phyloP scores from a whole-genome alignment of 2,888 invertebrate genomes.

The Panopea generosa region DNA sequence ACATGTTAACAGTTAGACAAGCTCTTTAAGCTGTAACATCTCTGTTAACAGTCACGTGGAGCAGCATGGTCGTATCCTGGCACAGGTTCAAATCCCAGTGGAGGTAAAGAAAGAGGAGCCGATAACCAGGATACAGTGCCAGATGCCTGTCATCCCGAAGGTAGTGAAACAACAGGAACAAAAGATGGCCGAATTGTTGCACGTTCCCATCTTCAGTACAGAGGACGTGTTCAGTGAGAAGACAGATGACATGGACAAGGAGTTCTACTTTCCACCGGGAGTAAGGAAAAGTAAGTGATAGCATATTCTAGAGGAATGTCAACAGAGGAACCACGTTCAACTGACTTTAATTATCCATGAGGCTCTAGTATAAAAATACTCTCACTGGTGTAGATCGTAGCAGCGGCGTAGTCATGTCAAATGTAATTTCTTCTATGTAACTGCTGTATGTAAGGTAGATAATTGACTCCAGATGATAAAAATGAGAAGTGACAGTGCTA shows the following conservation, averaged over 20 bases:
- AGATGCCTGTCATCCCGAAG: slow-evolving; percentile 13
- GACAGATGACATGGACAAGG: slow-evolving; percentile 66
- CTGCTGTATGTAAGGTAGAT: no score
- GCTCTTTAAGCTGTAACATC: no score
- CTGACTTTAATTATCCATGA: no score
- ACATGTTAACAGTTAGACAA: no score
- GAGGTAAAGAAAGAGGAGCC: slow-evolving; percentile 35
- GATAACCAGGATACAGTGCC: slow-evolving; percentile 13
- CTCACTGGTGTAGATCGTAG: no score
- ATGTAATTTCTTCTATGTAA: no score
- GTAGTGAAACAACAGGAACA: slow-evolving; percentile 7
- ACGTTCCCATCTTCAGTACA: slow-evolving; percentile 60
- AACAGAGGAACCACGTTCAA: no score
- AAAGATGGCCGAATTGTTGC: slow-evolving; percentile 31
- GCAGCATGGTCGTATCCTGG: slow-evolving; percentile 67
- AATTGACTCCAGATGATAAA: no score
- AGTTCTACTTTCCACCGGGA: slow-evolving; percentile 56
- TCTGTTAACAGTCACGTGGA: slow-evolving; percentile 67
- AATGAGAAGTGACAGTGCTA: no score
- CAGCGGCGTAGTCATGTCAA: no score
- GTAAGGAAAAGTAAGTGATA: slow-evolving; percentile 55
- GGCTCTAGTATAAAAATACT: no score
- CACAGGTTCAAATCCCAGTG: slow-evolving; percentile 65
- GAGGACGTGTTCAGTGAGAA: slow-evolving; percentile 58
- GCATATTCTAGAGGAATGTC: no score